Base-by-base conservation (phyloP, 2,113 vertebrate species). In the Lycaon pictus region DNA sequence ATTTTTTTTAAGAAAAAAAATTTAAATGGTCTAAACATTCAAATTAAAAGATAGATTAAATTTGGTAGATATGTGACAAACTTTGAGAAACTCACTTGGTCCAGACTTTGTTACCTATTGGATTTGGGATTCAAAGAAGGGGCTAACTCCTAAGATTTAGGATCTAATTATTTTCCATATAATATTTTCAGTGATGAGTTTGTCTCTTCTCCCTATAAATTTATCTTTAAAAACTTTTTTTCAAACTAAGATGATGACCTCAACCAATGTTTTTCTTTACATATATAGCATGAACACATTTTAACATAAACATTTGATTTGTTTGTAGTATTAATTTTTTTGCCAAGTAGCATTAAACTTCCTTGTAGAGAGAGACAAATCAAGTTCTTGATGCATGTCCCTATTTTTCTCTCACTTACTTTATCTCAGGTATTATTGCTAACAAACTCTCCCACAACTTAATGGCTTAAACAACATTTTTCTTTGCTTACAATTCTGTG, bases 211-310 rank as follows among this genome's bases (percentile, higher is more conserved):
- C 7, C 16, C 25, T 71, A 0, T 81, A 83, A 90, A 87, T 71
- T 93, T 85, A 60, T 72, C 23, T 81, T 86, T 88, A 92, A 86
- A 87, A 80, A 12, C 25, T 62, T 29, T 2, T 22, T 56, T 91
- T 95, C n/a, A 92, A 90, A 79, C 29, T 79, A 69, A 84, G 56
- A 56, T 94, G 16, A 48, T 81, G 10, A 93, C 95, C 32, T 53
- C 2, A 96, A 37, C n/a, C 77, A 91, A 15, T 83, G 37, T 88
- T 80, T 92, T 48, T 48, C 88, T 88, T 93, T 55, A 35, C 29
- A 32, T 81, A 89, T 37, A 7, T 96, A 88, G 77, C 22, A 63
- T 77, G 9, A 86, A n/a, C 7, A 91, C 19, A 77, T 93, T 95
- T 81, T 82, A 83, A 71, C 43, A 55, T 62, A 95, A 37, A 65